Percentiles rank a stretch among this genome's conserved stretches.
phyloP scores from a whole-genome alignment of 2,888 invertebrate species.

The Drosophila lacicola region DNA sequence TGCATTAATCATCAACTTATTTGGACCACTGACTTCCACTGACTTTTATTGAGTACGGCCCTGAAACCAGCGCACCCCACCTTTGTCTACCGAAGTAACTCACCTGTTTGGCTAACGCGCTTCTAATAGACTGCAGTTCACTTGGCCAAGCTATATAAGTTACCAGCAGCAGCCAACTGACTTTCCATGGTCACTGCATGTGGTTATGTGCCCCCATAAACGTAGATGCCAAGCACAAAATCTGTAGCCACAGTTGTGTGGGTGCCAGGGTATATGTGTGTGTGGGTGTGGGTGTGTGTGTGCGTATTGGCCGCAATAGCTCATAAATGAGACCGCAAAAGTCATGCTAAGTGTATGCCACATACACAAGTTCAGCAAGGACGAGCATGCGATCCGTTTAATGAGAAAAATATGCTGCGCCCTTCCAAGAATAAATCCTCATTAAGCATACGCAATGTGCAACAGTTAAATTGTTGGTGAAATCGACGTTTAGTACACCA shows the following conservation, averaged over 20 bases:
- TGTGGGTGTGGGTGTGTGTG: slow-evolving; percentile 8
- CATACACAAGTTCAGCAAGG: slow-evolving; percentile 50
- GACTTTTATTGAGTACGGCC: slow-evolving; percentile 71
- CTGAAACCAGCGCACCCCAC: slow-evolving; percentile 1
- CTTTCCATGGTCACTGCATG: slow-evolving; percentile 71
- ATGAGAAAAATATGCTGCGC: slow-evolving; percentile 30
- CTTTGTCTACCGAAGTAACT: slow-evolving; percentile 5
- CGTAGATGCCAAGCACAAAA: slow-evolving; percentile 20
- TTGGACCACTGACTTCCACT: slow-evolving; percentile 54
- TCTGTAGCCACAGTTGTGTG: slow-evolving; percentile 5
- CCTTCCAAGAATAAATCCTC: slow-evolving; percentile 7
- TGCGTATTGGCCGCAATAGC: slow-evolving; percentile 58
- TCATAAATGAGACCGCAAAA: slow-evolving; percentile 74
- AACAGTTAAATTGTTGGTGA: not conserved
- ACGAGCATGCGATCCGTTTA: slow-evolving; percentile 20
- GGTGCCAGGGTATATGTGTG: not conserved
- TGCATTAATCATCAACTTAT: slow-evolving; percentile 76
- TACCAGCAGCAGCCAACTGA: slow-evolving; percentile 66
- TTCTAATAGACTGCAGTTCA: slow-evolving; percentile 75
- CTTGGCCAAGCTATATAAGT: slow-evolving; percentile 69
- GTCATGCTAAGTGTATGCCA: slow-evolving; percentile 69
- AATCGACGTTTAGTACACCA: not conserved
- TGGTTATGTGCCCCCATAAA: slow-evolving; percentile 42
- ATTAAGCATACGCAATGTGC: slow-evolving; percentile 21
- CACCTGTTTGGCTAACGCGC: slow-evolving; percentile 65